Base-by-base conservation (phyloP, 1,140 invertebrate species). In the Copidosoma floridanum region DNA sequence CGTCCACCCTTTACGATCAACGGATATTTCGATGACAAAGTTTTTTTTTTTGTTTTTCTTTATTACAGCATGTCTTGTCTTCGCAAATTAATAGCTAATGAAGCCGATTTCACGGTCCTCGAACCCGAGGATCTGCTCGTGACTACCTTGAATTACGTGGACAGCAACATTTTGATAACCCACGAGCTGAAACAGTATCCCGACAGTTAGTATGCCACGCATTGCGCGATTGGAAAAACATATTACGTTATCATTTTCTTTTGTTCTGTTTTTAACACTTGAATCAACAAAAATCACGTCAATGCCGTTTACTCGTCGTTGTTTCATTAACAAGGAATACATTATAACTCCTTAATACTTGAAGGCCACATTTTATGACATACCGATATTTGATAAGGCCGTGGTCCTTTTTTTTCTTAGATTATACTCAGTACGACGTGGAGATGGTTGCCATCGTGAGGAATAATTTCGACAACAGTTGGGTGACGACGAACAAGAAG, bases 111-210 rank as follows among this genome's bases (percentile, higher is more conserved):
- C 67, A 88, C 89, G 1, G 87, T 92, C 1, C 83, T 93, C 61
- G 88, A 89, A 61, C 85, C 92, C 0, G 91, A 93, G 75, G 91
- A 94, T 78, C 78, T 93, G 40, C 82, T 92, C 20, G 85, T 89
- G 1, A 88, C 89, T 8, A 84, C 37, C 6, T 38, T 8, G 12
- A 27, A 29, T 14, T 18, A 44, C 14, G 10, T 52, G 14, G 44
- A 58, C n/a, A 37, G 16, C 4, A 40, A 27, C n/a, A 84, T 88
- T 57, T 79, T 90, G 24, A 81, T 91, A 26, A 89, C 88, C 10
- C 87, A 88, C 57, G 87, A 91, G 73, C 58, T 91, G 38, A 78
- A 85, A 60, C 77, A 81, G 29, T 66, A 70, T 16, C 1, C 26
- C 5, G 29, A 55, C 35, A 23, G 61, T 65, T 20, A 57, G 43